Base-by-base conservation (phyloP, 1,140 invertebrate species). In the Hylaeus volcanicus region DNA sequence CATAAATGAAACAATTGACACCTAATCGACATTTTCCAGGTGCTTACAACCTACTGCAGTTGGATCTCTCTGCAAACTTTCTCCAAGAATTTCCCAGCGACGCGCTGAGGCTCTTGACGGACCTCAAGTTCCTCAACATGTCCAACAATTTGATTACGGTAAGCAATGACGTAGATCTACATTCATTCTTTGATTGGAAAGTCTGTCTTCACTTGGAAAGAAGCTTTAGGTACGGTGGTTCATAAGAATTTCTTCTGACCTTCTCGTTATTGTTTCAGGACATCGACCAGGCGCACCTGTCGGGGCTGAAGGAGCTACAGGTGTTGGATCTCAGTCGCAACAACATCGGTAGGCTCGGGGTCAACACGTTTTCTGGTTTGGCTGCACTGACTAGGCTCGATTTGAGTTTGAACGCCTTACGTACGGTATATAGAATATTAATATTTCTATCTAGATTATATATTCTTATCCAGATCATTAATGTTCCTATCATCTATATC, bases 51-150 rank as follows among this genome's bases (percentile, higher is more conserved):
- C 91, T 98, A 45, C 95, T 97, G 81, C 95, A 95, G 79, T 91
- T 98, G 75, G 97, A 98, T 91, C 92, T 98, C 5, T 97, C 97
- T 1, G 95, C 96, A 86, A 98, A 98, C 92, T 97, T 97, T 88
- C 95, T 98, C 26, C 94, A 94, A 6, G 95, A 97, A 86, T 96
- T 98, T 90, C 97, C 98, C 3, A 95, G 95, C 0, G 95, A 96
- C 2, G 96, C 97, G 0, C 88, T 98, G n/a, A 95, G 95, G 83
- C 92, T 95, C 1, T 95, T 98, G 72, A 89, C 92, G 1, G 94
- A 95, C 48, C 91, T 98, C 0, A 96, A 95, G 89, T 95, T 95
- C 76, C 93, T 98, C 39, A 97, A 97, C 90, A 91, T 98, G 3
- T 97, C 96, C 11, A 96, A 97, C 53, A 98, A 98, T 93, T 95